Percentiles rank a stretch among this genome's conserved stretches.
Evolutionary conservation across 2,888 invertebrate genomes (phyloP).

Genomic region (Lithophane socia): DNA sequence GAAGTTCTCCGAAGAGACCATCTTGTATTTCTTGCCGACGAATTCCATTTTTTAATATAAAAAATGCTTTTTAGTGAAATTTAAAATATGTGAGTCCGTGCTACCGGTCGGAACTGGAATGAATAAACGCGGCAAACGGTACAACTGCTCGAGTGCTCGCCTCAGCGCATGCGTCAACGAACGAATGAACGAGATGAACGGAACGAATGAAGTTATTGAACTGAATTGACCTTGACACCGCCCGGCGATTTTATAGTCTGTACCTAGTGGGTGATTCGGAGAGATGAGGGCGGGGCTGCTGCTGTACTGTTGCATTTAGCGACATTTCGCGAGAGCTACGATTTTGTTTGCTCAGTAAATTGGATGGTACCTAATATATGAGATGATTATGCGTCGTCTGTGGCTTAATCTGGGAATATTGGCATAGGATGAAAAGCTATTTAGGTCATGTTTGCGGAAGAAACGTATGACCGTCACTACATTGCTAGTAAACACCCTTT

Average conservation of each 20-base stretch:
- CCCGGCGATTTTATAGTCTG: conserved; percentile 64
- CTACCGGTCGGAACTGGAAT: conserved; percentile 82
- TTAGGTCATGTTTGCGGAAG: conserved; percentile 14
- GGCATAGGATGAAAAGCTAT: conserved; percentile 10
- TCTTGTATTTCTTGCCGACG: conserved; percentile 95
- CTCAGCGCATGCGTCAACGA: conserved; percentile 71
- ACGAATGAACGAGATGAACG: conserved; percentile 69
- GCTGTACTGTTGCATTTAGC: conserved; percentile 6
- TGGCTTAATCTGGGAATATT: conserved; percentile 33
- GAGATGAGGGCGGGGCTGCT: conserved; percentile 48
- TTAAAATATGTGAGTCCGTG: conserved; percentile 66
- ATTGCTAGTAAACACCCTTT: conserved; percentile 18
- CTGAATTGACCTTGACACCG: conserved; percentile 62
- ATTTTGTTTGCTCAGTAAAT: conserved; percentile 64
- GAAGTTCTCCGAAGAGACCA: conserved; percentile 95
- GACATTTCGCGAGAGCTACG: conserved; percentile 18
- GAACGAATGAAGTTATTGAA: conserved; percentile 69
- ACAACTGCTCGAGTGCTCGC: conserved; percentile 40
- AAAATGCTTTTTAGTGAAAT: conserved; percentile 62
- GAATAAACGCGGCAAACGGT: conserved; percentile 71
- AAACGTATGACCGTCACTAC: neutral
- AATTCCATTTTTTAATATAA: conserved; percentile 84
- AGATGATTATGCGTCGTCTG: conserved; percentile 40
- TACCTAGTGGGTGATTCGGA: conserved; percentile 8
- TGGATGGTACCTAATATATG: conserved; percentile 48